Evolutionary conservation across 2,888 invertebrate species (phyloP).

Genomic region (Drosophila imparisetae): DNA sequence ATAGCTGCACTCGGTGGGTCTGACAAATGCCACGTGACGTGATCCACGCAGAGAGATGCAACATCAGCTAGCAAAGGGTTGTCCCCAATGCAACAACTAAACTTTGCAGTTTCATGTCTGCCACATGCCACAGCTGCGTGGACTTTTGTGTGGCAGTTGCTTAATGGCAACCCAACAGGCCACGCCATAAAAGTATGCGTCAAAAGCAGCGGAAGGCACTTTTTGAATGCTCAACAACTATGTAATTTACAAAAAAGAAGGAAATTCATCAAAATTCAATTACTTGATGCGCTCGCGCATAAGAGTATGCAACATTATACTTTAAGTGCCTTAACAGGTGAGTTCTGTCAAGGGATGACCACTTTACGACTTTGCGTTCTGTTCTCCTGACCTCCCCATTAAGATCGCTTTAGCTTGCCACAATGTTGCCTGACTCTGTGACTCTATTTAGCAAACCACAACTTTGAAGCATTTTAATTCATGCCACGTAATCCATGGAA

Average conservation of each 20-base stretch:
- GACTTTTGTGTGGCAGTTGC: slow-evolving; percentile 38
- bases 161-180: slow-evolving; percentile 55
- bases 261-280: slow-evolving; percentile 72
- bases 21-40: slow-evolving; percentile 59
- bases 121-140: slow-evolving; percentile 25
- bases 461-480: slow-evolving; percentile 31
- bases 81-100: slow-evolving; percentile 35
- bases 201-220: slow-evolving; percentile 22
- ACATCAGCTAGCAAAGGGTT: slow-evolving; percentile 54
- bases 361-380: slow-evolving; percentile 34
- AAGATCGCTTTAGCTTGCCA: slow-evolving; percentile 33
- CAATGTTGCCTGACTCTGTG: slow-evolving; percentile 12
- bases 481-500: slow-evolving; percentile 40
- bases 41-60: slow-evolving; percentile 20
- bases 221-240: slow-evolving; percentile 65
- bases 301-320: slow-evolving; percentile 44
- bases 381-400: slow-evolving; percentile 21
- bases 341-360: slow-evolving; percentile 22
- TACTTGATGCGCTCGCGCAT: slow-evolving; percentile 46
- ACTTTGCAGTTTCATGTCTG: slow-evolving; percentile 65
- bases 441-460: slow-evolving; percentile 22
- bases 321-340: slow-evolving; percentile 38
- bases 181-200: slow-evolving; percentile 64
- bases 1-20: slow-evolving; percentile 35
- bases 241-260: slow-evolving; percentile 48